A percentile compares a stretch with the other conserved stretches of the same genome.
Evolutionary conservation across 92 coral and sea anemone genomes (phyloP).

Genomic region (Muricea muricata): DNA sequence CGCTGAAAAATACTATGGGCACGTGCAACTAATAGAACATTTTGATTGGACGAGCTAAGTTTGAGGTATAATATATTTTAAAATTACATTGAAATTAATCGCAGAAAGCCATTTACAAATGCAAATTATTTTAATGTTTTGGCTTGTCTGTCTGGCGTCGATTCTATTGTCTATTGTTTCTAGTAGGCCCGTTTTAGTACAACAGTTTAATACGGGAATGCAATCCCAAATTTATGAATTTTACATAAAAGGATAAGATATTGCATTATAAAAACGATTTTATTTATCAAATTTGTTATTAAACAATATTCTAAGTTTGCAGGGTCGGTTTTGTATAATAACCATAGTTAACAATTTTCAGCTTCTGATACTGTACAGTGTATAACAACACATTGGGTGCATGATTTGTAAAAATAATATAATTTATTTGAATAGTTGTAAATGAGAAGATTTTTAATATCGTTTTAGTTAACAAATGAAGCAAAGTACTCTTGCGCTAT

Average conservation of each 20-base stretch:
- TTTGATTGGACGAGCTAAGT: too few relatives aligned
- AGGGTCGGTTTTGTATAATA: too few relatives aligned
- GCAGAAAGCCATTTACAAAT: too few relatives aligned
- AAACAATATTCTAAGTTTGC: background rate
- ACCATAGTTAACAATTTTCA: background rate
- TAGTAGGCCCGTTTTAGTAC: background rate
- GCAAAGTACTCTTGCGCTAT: background rate
- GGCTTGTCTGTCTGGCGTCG: too few relatives aligned
- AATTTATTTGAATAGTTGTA: background rate
- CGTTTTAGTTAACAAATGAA: constrained; percentile 1
- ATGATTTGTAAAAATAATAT: background rate
- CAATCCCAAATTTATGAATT: background rate
- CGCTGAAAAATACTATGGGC: too few relatives aligned
- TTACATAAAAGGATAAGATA: background rate
- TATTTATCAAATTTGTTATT: background rate
- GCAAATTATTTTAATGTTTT: too few relatives aligned
- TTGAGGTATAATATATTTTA: too few relatives aligned
- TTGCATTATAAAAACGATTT: background rate
- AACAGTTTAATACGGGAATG: background rate
- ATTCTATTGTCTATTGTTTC: background rate
- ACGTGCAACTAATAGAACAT: too few relatives aligned
- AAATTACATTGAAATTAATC: too few relatives aligned
- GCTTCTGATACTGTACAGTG: background rate
- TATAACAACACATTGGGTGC: too few relatives aligned
- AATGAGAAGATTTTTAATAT: background rate